Conservation (phyloP, 2,797 vertebrate genomes). For the Eospalax fontanierii region DNA sequence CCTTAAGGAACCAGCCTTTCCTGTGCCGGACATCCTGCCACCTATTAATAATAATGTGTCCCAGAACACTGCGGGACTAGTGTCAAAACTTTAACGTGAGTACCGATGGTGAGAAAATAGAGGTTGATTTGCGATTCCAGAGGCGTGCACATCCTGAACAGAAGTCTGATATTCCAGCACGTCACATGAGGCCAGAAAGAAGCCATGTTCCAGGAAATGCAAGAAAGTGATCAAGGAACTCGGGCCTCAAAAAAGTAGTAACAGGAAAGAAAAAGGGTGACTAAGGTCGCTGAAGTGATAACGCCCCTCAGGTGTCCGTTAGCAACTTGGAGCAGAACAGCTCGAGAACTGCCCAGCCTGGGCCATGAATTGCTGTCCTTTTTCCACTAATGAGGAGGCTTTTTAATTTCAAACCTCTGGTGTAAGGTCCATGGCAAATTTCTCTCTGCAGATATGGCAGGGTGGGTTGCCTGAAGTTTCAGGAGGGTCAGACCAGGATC, state of each 20-base stretch:
- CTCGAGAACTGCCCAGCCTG: constrained; percentile 9
- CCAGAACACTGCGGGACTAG: constrained; percentile 62
- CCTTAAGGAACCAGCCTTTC: neutral
- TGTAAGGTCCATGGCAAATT: constrained; percentile 61
- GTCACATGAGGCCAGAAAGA: neutral
- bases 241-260: neutral
- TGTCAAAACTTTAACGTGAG: constrained; percentile 74
- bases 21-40: constrained; percentile 58
- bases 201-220: neutral
- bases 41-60: constrained; percentile 53
- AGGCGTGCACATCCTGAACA: constrained; percentile 47
- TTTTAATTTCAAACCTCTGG: constrained; percentile 63
- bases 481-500: constrained; percentile 62
- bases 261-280: neutral
- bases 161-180: constrained; percentile 14
- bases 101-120: constrained; percentile 72
- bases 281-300: constrained; percentile 40
- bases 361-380: neutral
- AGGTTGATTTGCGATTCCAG: constrained; percentile 70
- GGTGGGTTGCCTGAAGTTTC: constrained; percentile 74
- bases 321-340: constrained; percentile 71
- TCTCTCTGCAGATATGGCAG: neutral
- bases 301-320: constrained; percentile 65
- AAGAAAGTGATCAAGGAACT: neutral
- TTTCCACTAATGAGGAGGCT: neutral